These are phyloP conservation scores for Pterocles orientalis DNA, from an alignment of 2,113 vertebrate genomes.

Conservation along the genomic window DNA sequence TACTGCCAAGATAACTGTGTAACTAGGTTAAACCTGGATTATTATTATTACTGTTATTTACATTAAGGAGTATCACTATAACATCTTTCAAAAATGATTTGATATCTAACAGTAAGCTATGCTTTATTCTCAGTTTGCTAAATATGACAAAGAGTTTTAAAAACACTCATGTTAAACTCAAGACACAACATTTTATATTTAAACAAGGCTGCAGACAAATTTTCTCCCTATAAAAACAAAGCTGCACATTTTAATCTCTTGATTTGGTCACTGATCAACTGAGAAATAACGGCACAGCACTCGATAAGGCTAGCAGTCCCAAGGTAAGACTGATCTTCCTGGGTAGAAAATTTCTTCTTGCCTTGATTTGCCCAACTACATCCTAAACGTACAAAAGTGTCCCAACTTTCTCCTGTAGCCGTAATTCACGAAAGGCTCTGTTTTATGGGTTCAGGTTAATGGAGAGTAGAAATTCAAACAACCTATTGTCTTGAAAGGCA, in stretches of 20 bases:
- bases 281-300: neutral
- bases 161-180: neutral
- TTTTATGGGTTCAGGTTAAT: neutral
- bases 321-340: neutral
- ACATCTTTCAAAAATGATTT: neutral
- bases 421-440: neutral
- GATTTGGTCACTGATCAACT: neutral
- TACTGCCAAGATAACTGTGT: slow-evolving; percentile 42
- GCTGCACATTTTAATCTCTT: neutral
- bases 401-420: neutral
- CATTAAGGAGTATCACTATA: neutral
- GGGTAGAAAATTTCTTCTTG: neutral
- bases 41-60: slow-evolving; percentile 46
- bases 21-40: slow-evolving; percentile 62
- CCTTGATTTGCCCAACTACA: neutral
- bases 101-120: neutral
- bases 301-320: neutral
- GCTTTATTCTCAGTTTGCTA: slow-evolving; percentile 3
- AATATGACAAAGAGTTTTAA: neutral
- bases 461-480: neutral
- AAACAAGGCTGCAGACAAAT: neutral
- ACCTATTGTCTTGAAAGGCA: neutral
- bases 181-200: neutral
- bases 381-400: neutral
- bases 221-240: neutral